Evolutionary conservation across 2,113 vertebrate genomes (phyloP).

Genomic region (Sisor rabdophorus): DNA sequence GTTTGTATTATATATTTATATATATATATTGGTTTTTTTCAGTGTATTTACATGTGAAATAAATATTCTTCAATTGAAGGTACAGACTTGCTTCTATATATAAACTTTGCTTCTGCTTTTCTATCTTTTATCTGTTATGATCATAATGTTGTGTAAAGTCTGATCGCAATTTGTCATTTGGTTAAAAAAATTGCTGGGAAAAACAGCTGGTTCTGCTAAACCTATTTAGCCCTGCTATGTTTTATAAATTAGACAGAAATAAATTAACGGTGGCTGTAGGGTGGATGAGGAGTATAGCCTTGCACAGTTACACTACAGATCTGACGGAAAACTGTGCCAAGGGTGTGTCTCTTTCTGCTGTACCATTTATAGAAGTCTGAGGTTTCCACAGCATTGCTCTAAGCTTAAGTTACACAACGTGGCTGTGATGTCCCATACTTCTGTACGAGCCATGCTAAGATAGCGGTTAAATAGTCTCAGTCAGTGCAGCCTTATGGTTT

Average conservation of each 20-base stretch:
- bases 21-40: constrained; percentile 48
- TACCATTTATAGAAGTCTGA: constrained; percentile 62
- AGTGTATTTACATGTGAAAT: constrained; percentile 54
- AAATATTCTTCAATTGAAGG: constrained; percentile 53
- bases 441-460: not conserved
- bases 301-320: not conserved
- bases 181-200: not conserved
- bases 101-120: not conserved
- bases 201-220: not conserved
- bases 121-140: not conserved
- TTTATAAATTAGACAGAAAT: constrained; percentile 34
- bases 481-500: not conserved
- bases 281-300: constrained; percentile 36
- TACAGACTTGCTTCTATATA: not conserved
- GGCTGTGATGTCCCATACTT: not conserved
- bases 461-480: not conserved
- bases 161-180: no score
- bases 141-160: no score
- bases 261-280: constrained; percentile 16
- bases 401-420: constrained; percentile 16
- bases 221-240: not conserved
- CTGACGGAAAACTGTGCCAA: constrained; percentile 41
- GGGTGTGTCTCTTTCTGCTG: constrained; percentile 54
- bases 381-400: constrained; percentile 58
- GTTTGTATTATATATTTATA: constrained; percentile 68